phyloP scores from a whole-genome alignment of 1,140 invertebrate genomes.

The Hyles euphorbiae region DNA sequence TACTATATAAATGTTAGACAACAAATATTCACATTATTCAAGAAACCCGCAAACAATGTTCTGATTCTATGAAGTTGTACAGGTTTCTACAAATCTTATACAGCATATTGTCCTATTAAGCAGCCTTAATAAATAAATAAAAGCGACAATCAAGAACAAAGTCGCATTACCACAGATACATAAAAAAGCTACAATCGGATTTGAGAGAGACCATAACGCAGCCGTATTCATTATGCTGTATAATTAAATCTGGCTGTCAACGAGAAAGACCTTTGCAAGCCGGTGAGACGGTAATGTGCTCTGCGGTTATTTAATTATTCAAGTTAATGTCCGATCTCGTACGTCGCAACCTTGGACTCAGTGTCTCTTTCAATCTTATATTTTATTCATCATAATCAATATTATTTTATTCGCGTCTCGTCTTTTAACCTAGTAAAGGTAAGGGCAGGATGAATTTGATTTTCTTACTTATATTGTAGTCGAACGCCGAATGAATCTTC shows the following conservation, averaged over 20 bases:
- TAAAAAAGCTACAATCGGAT: background rate
- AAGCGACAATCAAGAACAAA: background rate
- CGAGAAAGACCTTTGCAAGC: background rate
- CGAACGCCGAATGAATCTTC: too few species aligned
- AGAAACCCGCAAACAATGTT: too few species aligned
- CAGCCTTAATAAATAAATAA: too few species aligned
- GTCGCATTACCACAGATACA: background rate
- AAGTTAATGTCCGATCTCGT: constrained; percentile 6
- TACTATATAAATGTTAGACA: too few species aligned
- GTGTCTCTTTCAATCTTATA: background rate
- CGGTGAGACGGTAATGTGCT: constrained; percentile 7
- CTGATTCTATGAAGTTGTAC: too few species aligned
- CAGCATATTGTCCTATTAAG: too few species aligned
- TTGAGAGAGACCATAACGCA: background rate
- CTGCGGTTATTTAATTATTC: constrained; percentile 10
- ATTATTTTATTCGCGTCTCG: background rate
- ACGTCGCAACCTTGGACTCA: background rate
- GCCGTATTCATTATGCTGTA: constrained; percentile 7
- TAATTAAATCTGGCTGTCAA: constrained; percentile 10
- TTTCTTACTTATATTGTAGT: too few species aligned
- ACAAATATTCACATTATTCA: too few species aligned
- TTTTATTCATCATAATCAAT: constrained; percentile 1
- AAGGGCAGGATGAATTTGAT: too few species aligned
- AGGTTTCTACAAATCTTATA: too few species aligned
- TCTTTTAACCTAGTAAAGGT: too few species aligned